Evolutionary conservation across 1,140 invertebrate species (phyloP), one percentile per base, ranked within the genome.

Genomic region (Macrosteles quadrilineatus): DNA sequence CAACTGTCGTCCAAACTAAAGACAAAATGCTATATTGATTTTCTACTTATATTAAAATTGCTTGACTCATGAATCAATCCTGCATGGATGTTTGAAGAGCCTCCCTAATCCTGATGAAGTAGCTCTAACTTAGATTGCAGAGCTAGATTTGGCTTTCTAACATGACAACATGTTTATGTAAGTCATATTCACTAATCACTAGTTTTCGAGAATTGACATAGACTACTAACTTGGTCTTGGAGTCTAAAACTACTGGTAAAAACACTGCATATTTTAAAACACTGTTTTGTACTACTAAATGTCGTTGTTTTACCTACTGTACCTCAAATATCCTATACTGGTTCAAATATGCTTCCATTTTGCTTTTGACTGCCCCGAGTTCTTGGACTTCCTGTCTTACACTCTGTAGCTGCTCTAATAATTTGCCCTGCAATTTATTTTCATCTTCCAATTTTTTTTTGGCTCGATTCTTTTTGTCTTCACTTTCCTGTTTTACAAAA

Each of bases 401-500:
- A 30, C 27, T 59, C n/a, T 59, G 4, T 9, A 59, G 27, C 55
- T 59, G 55, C n/a, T 59, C 25, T 11, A 3, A 27, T 59, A 59
- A 29, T 59, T 59, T 59, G 25, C 25, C 4, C 23, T 59, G 55
- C 6, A 59, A 11, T 30, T 59, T 59, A 14, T 30, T 59, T 59
- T 59, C 55, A 11, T 59, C 55, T 59, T 59, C 55, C 6, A 59
- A 29, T 59, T 59, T 59, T 59, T 59, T 23, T 29, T 23, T 14
- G 11, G 55, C 55, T 9, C 55, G 21, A n/a, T 14, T 27, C 27
- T 59, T 59, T n/a, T 59, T 59, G n/a, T 59, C 55, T 59, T 59
- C 55, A 29, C 55, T 59, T 59, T 59, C 55, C 55, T 59, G n/a
- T n/a, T 50, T 4, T 3, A 50, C 6, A 19, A 9, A 19, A 50